These are phyloP conservation scores for Peromyscus melanophrys DNA, from an alignment of 2,797 vertebrate species.

Conservation along the genomic window DNA sequence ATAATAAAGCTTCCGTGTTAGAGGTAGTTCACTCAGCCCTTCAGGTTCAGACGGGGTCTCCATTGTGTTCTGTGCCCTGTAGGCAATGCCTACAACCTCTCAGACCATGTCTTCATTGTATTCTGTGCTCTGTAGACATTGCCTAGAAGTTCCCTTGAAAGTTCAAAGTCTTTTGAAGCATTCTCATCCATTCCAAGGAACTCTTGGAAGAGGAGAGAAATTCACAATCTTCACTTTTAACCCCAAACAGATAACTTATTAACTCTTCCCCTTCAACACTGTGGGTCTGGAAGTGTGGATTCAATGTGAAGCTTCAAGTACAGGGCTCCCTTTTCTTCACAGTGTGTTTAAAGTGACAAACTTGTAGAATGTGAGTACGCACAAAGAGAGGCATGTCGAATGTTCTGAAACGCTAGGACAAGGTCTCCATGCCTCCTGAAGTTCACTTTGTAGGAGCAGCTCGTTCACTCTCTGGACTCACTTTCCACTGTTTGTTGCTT, in stretches of 20 bases:
- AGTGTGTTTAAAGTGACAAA: conserved; percentile 37
- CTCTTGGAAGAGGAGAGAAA: conserved; percentile 86
- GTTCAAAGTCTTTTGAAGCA: conserved; percentile 84
- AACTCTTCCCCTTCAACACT: conserved; percentile 53
- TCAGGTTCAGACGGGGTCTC: conserved; percentile 37
- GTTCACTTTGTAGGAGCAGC: not conserved
- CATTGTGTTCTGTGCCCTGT: conserved; percentile 62
- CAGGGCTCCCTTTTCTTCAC: not conserved
- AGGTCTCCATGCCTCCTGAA: not conserved
- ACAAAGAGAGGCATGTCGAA: not conserved
- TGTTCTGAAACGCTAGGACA: not conserved
- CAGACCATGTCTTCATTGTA: conserved; percentile 44
- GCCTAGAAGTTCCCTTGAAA: conserved; percentile 80
- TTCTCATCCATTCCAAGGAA: conserved; percentile 87
- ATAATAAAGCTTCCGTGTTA: not conserved
- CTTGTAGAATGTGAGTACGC: not conserved
- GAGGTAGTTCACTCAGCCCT: not conserved
- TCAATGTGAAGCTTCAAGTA: conserved; percentile 11
- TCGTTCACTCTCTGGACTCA: conserved; percentile 4
- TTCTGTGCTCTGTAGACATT: conserved; percentile 72
- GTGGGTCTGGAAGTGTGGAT: not conserved
- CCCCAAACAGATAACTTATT: conserved; percentile 77
- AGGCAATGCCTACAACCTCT: conserved; percentile 78
- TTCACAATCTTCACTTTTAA: conserved; percentile 82
- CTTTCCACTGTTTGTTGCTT: conserved; percentile 57